Evolutionary conservation across 2,113 vertebrate species (phyloP), one percentile per base, ranked within the genome.

Genomic region (Phainopepla nitens): DNA sequence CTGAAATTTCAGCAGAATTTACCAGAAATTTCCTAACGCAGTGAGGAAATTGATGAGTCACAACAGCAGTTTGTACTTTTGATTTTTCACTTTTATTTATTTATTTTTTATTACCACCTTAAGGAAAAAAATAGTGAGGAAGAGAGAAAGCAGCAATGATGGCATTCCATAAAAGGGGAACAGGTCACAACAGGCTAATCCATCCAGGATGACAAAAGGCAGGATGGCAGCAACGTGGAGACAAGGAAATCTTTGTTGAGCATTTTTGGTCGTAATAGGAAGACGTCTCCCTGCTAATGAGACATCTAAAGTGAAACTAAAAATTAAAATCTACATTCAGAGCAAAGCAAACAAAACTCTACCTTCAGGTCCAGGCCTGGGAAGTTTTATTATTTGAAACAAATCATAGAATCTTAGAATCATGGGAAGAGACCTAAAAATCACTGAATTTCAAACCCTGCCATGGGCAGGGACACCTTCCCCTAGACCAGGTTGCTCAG

Each of bases 281-380:
- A 85, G 58, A 82, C 65, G 51, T 89, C 92, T 77, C 31, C 31
- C 41, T 39, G 41, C 24, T 94, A 97, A 94, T 90, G 92, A 93
- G 87, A 87, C 72, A 82, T 41, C 50, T 58, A 6, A 78, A 82
- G 33, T 35, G 90, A 70, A 95, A 91, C 25, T 53, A 54, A 72
- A 28, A 90, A 87, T 91, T 93, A 78, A 94, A 87, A 51, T 77
- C 42, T 53, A 25, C 64, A 71, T 23, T 15, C 56, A 28, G 49
- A 81, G 66, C 25, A 65, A 77, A 89, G 69, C 45, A 75, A 71
- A 66, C 12, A 23, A 22, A 44, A 36, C 3, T 82, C 21, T 50
- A 33, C 23, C 68, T 76, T 80, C 64, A 41, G 47, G 17, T 35
- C 5, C 4, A 6, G 15, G 11, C 10, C 21, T 53, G 21, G 50